Percentiles rank a stretch among this genome's conserved stretches.
These are phyloP conservation scores for Astropecten irregularis DNA, from an alignment of 53 echinoderm and acorn worm genomes.

Conservation along the genomic window DNA sequence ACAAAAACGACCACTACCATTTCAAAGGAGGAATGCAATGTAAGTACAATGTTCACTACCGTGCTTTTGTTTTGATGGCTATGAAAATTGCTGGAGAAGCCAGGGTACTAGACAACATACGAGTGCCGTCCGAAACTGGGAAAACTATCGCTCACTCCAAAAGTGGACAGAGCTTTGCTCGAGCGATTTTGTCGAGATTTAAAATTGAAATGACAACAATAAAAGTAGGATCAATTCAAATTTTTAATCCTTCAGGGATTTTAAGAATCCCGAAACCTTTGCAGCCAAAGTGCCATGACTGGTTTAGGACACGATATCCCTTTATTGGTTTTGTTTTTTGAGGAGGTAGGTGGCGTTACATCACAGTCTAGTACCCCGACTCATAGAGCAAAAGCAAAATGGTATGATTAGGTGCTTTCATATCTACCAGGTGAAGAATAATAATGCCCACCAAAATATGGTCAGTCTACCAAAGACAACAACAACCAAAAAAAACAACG, in stretches of 20 bases:
- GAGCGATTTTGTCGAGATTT: neutral
- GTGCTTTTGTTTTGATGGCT: neutral
- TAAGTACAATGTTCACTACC: neutral
- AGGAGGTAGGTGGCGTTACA: no score
- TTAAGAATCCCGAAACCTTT: no score
- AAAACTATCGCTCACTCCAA: no score
- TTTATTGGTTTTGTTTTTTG: no score
- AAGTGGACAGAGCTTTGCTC: no score
- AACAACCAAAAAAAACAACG: neutral
- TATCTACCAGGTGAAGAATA: neutral
- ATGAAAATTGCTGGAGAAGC: neutral
- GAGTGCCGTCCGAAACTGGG: no score
- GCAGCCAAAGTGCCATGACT: no score
- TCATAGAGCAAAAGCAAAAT: slow-evolving; percentile 12
- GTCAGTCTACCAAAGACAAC: slow-evolving; percentile 26
- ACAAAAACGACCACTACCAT: no score
- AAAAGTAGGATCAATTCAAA: no score
- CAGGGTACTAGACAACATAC: neutral
- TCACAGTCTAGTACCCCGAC: slow-evolving; percentile 35
- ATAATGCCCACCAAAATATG: neutral
- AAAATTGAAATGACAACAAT: neutral
- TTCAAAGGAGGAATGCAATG: neutral
- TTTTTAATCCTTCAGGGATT: no score
- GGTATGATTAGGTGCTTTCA: slow-evolving; percentile 44
- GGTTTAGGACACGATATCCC: no score